Evolutionary conservation across 1,140 invertebrate genomes (phyloP), one percentile per base, ranked within the genome.

Genomic region (Trichoplusia ni): DNA sequence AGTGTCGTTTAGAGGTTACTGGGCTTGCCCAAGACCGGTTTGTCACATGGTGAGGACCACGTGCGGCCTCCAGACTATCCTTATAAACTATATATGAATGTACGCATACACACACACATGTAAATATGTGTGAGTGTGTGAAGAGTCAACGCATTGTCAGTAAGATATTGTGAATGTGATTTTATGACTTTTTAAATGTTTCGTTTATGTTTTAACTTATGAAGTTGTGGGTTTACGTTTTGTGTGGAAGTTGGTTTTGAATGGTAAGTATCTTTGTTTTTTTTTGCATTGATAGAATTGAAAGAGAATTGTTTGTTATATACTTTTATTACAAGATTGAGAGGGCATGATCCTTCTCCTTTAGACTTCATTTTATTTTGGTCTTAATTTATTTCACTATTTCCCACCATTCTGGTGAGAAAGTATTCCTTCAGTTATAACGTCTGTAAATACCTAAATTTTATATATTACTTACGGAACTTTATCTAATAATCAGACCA

Each of bases 1-100:
- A 81, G 53, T 81, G 82, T 82, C 79, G 81, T 86, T 90, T 89
- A 78, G 86, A 90, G 88, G 88, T 90, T 89, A 90, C 81, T 90
- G 80, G 86, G 86, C 77, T 81, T 74, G 79, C 67, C 60, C 58
- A 49, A 67, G 77, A 90, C 88, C 88, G 88, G 88, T 90, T 88
- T 84, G 76, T 86, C 86, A 89, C 85, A 90, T 90, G 88, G 84
- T 46, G 65, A 27, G 38, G 40, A 73, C 84, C 88, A 90, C 88
- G 88, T 90, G 88, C 82, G 80, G 79, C 85, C 79, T 81, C 84
- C 75, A 79, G 71, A 82, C 77, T 75, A 76, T 67, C 72, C 44
- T 16, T 60, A 58, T 66, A 60, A 42, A 59, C 38, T 64, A 56
- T 40, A 40, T 44, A 66, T 56, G 63, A 31, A 53, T 66, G 66